Base-by-base conservation (phyloP, 2,888 invertebrate genomes). In the Dryobotodes eremita region DNA sequence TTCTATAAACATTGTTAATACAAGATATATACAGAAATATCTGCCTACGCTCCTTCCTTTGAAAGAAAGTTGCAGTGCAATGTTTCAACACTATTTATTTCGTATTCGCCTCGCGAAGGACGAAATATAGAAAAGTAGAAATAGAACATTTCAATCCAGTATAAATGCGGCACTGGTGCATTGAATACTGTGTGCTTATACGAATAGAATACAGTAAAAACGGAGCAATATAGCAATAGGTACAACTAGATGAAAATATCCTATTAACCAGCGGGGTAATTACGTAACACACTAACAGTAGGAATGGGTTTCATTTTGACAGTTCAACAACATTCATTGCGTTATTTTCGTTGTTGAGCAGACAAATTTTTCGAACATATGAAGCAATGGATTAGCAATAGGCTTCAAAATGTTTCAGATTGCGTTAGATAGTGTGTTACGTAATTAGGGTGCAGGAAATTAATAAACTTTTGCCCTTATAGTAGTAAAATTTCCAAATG, bases 131-230 rank as follows among this genome's bases (percentile, higher is more conserved):
- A 50, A 68, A 74, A 10, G 42, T 68, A 36, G 15, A 61, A n/a
- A 50, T 62, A 65, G 11, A 57, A 55, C 57, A 46, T 57, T 75
- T 71, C 10, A 71, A 79, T 74, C 46, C 75, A 82, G 79, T 88
- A 86, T 86, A 89, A 86, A 89, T 85, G 83, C 89, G 88, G 88
- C 80, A 75, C 57, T 55, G 26, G 23, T 72, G 69, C 76, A 71
- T 65, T 68, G 23, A 83, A 86, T 73, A 75, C 62, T 48, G 15
- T 72, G 26, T 23, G 53, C 13, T n/a, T 36, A 7, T n/a, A n/a
- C n/a, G n/a, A n/a, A n/a, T 10, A 65, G 1, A 50, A 31, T 57
- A 53, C 26, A 42, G 20, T 48, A 42, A 36, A 71, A 64, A 71
- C 26, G 0, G 10, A 55, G 66, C 1, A 0, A 26, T 55, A 5